Evolutionary conservation across 1,140 invertebrate species (phyloP), one percentile per base, ranked within the genome.

Genomic region (Brachystomella parvula): DNA sequence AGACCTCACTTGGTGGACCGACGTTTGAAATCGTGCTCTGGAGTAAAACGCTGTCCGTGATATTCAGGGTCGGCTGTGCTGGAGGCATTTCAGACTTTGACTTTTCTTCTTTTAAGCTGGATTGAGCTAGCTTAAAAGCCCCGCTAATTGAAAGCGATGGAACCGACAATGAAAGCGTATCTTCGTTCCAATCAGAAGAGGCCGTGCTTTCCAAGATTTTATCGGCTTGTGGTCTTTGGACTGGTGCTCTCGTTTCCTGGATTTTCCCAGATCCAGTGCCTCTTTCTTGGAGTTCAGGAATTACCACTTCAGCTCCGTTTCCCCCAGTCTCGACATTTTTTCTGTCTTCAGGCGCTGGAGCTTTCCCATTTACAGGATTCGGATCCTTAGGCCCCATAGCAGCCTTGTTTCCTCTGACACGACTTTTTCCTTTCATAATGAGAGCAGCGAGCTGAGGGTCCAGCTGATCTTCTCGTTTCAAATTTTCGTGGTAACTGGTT

Each of bases 371-470:
- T 6, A 33, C 3, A 26, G 30, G 31, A 12, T 26, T 35, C 2
- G 24, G 29, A 3, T 24, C 21, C 12, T n/a, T n/a, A n/a, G n/a
- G n/a, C n/a, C n/a, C n/a, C n/a, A n/a, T n/a, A n/a, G 30, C 19
- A 35, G 6, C 58, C 32, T 62, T 32, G 15, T 3, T 24, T 9
- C 60, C 39, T 19, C 35, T 9, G 2, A 32, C 60, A 21, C 39
- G 26, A 29, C 12, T 44, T 47, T 62, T 62, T 3, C 63, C 66
- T 29, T 65, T 67, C 63, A 65, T 47, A 39, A 71, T 71, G 12
- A 71, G 44, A 0, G 65, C 69, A 29, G 66, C 66, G 9, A 71
- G 31, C 17, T 71, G 63, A 19, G 65, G 65, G 29, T 70, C 69
- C 47, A 60, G 59, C 56, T 62, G 44, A 62, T 66, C 44, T 2